Evolutionary conservation across 2,888 invertebrate genomes (phyloP).

Genomic region (Lottia scabra): DNA sequence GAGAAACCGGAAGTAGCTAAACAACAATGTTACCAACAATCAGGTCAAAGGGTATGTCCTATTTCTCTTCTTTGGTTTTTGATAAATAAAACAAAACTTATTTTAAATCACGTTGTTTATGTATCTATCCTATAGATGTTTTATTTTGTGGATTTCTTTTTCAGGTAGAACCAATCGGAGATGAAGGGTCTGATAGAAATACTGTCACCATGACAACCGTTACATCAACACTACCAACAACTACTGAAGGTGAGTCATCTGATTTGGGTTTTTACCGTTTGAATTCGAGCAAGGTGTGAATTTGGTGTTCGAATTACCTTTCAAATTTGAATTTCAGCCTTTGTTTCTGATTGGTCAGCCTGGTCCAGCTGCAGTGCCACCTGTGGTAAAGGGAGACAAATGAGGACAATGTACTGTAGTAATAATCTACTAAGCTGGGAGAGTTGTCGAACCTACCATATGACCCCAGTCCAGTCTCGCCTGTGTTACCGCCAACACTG

Average conservation of each 20-base stretch:
- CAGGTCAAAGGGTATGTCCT: constrained; percentile 27
- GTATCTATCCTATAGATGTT: too few species aligned
- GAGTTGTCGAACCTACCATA: constrained; percentile 33
- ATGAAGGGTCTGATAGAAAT: neutral
- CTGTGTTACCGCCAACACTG: constrained; percentile 36
- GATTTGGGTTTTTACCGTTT: too few species aligned
- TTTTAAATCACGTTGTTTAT: too few species aligned
- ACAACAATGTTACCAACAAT: constrained; percentile 45
- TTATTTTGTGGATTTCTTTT: neutral
- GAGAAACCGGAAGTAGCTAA: constrained; percentile 43
- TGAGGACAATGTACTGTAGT: constrained; percentile 51
- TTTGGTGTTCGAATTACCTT: too few species aligned
- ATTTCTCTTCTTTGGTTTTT: neutral
- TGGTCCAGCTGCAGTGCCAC: constrained; percentile 61
- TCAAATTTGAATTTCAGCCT: constrained; percentile 32
- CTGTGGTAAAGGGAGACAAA: constrained; percentile 58
- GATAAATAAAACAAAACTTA: too few species aligned
- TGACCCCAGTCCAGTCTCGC: constrained; percentile 32
- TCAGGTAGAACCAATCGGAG: constrained; percentile 23
- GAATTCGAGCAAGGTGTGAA: too few species aligned
- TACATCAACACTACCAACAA: neutral
- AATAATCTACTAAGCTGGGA: constrained; percentile 37
- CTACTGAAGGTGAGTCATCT: neutral
- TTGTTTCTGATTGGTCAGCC: constrained; percentile 51
- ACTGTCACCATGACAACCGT: constrained; percentile 6